A percentile compares a stretch with the other conserved stretches of the same genome.
These are phyloP conservation scores for Luperina testacea DNA, from an alignment of 2,888 invertebrate genomes.

Conservation along the genomic window DNA sequence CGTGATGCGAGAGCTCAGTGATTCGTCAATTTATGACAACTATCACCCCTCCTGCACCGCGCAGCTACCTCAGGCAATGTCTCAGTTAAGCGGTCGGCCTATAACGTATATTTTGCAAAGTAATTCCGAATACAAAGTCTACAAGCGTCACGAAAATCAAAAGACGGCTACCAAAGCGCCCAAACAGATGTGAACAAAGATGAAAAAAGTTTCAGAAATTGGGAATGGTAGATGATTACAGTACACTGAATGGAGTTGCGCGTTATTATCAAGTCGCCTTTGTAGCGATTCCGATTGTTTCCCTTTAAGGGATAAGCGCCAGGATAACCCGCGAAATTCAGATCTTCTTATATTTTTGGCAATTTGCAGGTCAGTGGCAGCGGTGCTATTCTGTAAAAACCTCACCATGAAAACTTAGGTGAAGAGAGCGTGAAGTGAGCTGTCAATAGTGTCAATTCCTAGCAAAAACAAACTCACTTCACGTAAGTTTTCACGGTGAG, in stretches of 20 bases:
- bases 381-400: too few relatives aligned
- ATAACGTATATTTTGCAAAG: slow-evolving; percentile 25
- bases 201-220: slow-evolving; percentile 89
- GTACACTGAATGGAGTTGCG: slow-evolving; percentile 87
- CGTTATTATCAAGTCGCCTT: slow-evolving; percentile 87
- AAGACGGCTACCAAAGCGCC: slow-evolving; percentile 78
- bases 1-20: too few relatives aligned
- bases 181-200: slow-evolving; percentile 88
- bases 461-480: too few relatives aligned
- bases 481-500: too few relatives aligned
- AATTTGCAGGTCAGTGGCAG: not conserved
- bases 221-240: slow-evolving; percentile 88
- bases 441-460: too few relatives aligned
- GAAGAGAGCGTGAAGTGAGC: too few relatives aligned
- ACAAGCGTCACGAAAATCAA: slow-evolving; percentile 76
- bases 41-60: too few relatives aligned
- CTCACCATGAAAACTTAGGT: too few relatives aligned
- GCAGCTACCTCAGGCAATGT: too few relatives aligned
- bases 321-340: not conserved
- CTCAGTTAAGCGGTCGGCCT: too few relatives aligned
- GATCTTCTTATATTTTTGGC: not conserved
- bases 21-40: too few relatives aligned
- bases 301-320: slow-evolving; percentile 66
- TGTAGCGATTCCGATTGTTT: slow-evolving; percentile 87
- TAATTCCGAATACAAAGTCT: slow-evolving; percentile 52